Evolutionary conservation across 2,888 invertebrate genomes (phyloP).

Genomic region (Lydus trimaculatus): DNA sequence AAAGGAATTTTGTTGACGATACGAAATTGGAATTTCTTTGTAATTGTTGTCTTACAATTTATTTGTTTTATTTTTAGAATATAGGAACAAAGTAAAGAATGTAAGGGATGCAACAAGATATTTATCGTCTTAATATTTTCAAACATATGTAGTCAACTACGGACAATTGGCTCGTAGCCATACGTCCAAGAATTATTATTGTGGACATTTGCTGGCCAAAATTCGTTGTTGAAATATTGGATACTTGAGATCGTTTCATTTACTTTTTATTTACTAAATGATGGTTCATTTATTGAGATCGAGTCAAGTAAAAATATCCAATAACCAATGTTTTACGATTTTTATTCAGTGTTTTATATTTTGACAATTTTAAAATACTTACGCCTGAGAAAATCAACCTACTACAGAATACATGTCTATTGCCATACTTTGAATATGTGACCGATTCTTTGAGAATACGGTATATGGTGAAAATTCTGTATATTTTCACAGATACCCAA

Average conservation of each 20-base stretch:
- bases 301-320: too few species aligned
- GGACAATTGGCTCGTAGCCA: constrained; percentile 41
- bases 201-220: constrained; percentile 25
- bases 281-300: too few species aligned
- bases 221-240: not conserved
- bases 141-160: constrained; percentile 11
- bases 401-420: constrained; percentile 1
- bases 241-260: not conserved
- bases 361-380: not conserved
- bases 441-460: not conserved
- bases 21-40: constrained; percentile 6
- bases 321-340: too few species aligned
- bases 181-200: constrained; percentile 41
- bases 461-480: too few species aligned
- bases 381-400: not conserved
- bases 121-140: constrained; percentile 11
- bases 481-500: constrained; percentile 1
- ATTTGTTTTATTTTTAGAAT: not conserved
- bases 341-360: too few species aligned
- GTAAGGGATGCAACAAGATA: constrained; percentile 6
- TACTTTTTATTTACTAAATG: not conserved
- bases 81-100: not conserved
- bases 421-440: not conserved
- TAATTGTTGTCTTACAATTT: constrained; percentile 6
- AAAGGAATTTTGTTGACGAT: not conserved